These are phyloP conservation scores for Prietella phreatophila DNA, from an alignment of 2,113 vertebrate genomes.

Conservation along the genomic window DNA sequence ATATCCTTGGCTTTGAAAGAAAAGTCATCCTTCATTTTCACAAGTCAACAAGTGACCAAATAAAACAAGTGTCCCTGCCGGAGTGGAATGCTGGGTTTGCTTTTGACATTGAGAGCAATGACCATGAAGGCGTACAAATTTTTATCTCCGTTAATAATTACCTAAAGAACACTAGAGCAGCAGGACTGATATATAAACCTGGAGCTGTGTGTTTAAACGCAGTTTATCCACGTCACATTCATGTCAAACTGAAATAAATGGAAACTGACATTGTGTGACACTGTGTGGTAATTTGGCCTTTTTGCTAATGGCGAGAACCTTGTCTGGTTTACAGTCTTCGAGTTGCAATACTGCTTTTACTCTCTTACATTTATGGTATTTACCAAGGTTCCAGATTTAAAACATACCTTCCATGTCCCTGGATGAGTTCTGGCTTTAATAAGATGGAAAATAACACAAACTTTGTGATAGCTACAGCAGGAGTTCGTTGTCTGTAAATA, in stretches of 20 bases:
- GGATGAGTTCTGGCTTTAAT: no score
- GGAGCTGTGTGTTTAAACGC: neutral
- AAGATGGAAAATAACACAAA: no score
- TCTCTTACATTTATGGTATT: neutral
- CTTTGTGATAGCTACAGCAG: neutral
- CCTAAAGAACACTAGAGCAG: constrained; percentile 19
- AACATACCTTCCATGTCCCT: neutral
- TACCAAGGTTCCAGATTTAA: neutral
- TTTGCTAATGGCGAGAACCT: neutral
- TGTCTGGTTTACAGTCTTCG: neutral
- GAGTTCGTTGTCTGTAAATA: neutral
- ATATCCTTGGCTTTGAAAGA: neutral
- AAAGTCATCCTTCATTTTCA: neutral
- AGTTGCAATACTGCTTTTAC: neutral
- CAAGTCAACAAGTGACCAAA: neutral
- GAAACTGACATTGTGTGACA: neutral
- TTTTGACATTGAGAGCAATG: constrained; percentile 52
- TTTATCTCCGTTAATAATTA: constrained; percentile 63
- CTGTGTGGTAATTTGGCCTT: neutral
- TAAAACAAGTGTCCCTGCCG: neutral
- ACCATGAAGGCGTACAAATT: constrained; percentile 40
- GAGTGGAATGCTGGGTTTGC: neutral
- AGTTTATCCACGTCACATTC: neutral
- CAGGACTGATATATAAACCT: neutral
- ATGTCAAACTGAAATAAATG: neutral